Base-by-base conservation (phyloP, 2,888 invertebrate species). In the Strigamia transsilvanica region DNA sequence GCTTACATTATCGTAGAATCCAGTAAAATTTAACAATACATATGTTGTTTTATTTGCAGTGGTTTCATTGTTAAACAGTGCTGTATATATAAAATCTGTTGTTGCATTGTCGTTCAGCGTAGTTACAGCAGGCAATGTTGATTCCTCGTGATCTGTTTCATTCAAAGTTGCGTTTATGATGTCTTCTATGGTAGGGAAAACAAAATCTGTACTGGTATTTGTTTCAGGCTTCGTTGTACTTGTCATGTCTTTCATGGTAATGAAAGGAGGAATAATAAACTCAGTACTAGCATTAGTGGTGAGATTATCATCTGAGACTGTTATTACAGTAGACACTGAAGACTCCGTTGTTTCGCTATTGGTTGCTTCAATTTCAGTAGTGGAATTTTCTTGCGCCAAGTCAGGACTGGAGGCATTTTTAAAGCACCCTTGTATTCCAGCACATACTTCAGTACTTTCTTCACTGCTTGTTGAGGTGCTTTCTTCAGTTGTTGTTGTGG, bases 401-500 rank as follows among this genome's bases (percentile, higher is more conserved):
- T 51, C 51, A 12, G n/a, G 3, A 12, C 4, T 2, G n/a, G 51
- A 6, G 10, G 3, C 13, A 51, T 13, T 51, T n/a, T 4, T 9
- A n/a, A 51, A 13, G 51, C n/a, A 13, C 13, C 10, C 10, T 51
- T 9, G 5, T n/a, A 12, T 51, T 34, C 34, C 34, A 51, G n/a
- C n/a, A 51, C 51, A n/a, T 51, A n/a, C 13, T n/a, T 51, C 51
- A 51, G 61, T 61, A 21, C 15, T 61, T 23, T 23, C 18, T 61
- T 18, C 61, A 61, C 15, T n/a, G 10, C 10, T 23, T 61, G 10
- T 23, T 61, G n/a, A n/a, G n/a, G n/a, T n/a, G n/a, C n/a, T n/a
- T n/a, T n/a, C n/a, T n/a, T 61, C 61, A 18, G 61, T 61, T 61
- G 61, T 21, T 61, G 18, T 61, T 61, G 61, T n/a, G n/a, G n/a